Conservation (phyloP, 35 echinoderm and acorn worm genomes). For the Strongylocentrotus purpuratus region DNA sequence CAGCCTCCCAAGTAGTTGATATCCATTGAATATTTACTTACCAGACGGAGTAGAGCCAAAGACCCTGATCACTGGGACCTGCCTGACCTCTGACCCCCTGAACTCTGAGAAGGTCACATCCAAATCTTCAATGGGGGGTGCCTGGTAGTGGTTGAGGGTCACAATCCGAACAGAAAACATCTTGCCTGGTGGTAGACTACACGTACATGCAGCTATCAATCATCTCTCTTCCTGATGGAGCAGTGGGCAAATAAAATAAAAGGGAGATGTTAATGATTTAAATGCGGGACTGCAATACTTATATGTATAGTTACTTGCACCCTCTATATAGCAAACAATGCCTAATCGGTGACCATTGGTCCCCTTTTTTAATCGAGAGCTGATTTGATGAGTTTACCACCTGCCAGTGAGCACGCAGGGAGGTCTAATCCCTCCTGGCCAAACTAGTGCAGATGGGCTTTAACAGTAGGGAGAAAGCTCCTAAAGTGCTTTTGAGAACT, state of each 20-base stretch:
- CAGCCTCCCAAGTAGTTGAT: too few relatives aligned
- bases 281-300: too few relatives aligned
- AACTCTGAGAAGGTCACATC: constrained; percentile 92
- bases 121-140: constrained; percentile 73
- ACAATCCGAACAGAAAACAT: constrained; percentile 99
- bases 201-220: background rate
- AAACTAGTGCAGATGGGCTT: too few relatives aligned
- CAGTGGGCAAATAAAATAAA: background rate
- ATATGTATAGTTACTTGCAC: too few relatives aligned
- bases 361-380: too few relatives aligned
- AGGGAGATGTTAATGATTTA: background rate
- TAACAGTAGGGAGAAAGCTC: too few relatives aligned
- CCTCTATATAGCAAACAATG: too few relatives aligned
- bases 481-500: background rate
- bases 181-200: constrained; percentile 31
- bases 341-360: too few relatives aligned
- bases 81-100: constrained; percentile 80
- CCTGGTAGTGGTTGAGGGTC: constrained; percentile 81
- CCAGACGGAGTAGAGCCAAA: constrained; percentile 96
- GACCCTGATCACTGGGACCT: constrained; percentile 90
- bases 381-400: too few relatives aligned
- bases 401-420: too few relatives aligned
- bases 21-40: constrained; percentile 9
- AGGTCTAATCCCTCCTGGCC: too few relatives aligned
- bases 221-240: background rate